Base-by-base conservation (phyloP, 2,113 vertebrate species). In the Proteles cristata region DNA sequence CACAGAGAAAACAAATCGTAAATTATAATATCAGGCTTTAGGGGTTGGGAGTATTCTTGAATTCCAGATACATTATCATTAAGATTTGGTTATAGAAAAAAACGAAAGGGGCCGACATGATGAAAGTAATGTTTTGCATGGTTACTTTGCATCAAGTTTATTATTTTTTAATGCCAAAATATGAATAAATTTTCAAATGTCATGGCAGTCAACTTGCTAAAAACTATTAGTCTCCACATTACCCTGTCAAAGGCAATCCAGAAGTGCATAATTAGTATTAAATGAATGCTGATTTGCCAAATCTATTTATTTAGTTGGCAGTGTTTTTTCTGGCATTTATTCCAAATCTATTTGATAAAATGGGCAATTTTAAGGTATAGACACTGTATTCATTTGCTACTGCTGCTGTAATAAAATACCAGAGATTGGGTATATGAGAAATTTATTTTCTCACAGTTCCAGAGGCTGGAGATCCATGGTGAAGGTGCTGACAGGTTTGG, bases 221-320 rank as follows among this genome's bases (percentile, higher is more conserved):
- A 68, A 87, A 69, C 31, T 26, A 76, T 79, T 88, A 86, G 28
- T 14, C 43, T 95, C n/a, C 63, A 83, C 88, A 61, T 96, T 58
- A 39, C 26, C n/a, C n/a, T 89, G 61, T 94, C 53, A 88, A 83
- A 65, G 43, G 23, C 17, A 88, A n/a, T 73, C 61, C 4, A 79
- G 79, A 95, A 91, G 89, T 53, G 33, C 19, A 39, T 94, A 93
- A 90, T 97, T 90, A 94, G 25, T 82, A 43, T 43, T 66, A 92
- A 82, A 7, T 85, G 33, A 53, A 55, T 90, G 71, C 23, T 80
- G 95, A 71, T 92, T 96, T 97, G 58, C 28, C 17, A 69, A 87
- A n/a, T 83, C 53, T 66, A 35, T 71, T 96, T 86, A 76, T 71
- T 88, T 93, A 82, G 65, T 85, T 85, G 33, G 39, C 82, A 93